phyloP scores from a whole-genome alignment of 92 coral and sea anemone genomes.

The Porites evermanni region DNA sequence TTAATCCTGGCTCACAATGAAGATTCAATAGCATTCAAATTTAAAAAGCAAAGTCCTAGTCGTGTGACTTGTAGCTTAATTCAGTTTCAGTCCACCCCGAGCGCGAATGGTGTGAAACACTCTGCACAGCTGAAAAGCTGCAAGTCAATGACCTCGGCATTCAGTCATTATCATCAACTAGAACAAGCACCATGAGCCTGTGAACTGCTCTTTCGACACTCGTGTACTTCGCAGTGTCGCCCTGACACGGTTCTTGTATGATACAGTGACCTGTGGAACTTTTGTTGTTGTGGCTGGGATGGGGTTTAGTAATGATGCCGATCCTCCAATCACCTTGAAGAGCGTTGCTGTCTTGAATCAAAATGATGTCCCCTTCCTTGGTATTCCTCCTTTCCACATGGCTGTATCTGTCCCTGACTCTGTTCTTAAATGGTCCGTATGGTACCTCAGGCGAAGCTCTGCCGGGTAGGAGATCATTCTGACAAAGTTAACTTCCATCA shows the following conservation, averaged over 20 bases:
- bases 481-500: constrained; percentile 51
- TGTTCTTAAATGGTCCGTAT: constrained; percentile 56
- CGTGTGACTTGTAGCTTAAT: not conserved
- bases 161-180: constrained; percentile 30
- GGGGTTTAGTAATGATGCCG: constrained; percentile 41
- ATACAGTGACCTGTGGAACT: constrained; percentile 50
- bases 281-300: constrained; percentile 36
- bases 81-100: not conserved
- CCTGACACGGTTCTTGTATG: constrained; percentile 31
- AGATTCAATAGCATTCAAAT: not conserved
- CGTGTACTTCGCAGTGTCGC: constrained; percentile 21
- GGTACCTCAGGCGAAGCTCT: constrained; percentile 54
- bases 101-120: not conserved
- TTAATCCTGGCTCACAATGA: not conserved
- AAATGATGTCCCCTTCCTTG: constrained; percentile 47
- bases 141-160: constrained; percentile 14
- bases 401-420: constrained; percentile 21
- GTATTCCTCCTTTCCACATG: constrained; percentile 58
- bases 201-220: constrained; percentile 51
- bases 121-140: constrained; percentile 1
- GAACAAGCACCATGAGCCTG: constrained; percentile 43
- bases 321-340: constrained; percentile 65
- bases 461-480: constrained; percentile 48
- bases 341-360: constrained; percentile 56
- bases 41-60: not conserved